Conservation (phyloP, 2,113 vertebrate genomes). For the Micronycteris hirsuta region DNA sequence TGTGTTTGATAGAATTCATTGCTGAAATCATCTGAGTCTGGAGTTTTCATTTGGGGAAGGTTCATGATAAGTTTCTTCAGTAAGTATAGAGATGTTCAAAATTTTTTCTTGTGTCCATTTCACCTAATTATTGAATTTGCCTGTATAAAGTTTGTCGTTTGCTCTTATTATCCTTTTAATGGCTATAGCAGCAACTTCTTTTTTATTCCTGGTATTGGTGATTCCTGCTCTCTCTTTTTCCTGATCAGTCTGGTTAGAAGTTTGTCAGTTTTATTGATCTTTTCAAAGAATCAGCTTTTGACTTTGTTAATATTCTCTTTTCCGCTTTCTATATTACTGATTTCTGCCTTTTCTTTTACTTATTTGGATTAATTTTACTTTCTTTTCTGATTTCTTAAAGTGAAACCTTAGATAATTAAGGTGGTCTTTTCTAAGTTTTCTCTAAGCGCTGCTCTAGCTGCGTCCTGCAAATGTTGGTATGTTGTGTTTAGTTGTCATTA, state of each 20-base stretch:
- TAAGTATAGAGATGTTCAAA: not conserved
- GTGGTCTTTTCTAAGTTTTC: too few species aligned
- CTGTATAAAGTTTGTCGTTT: not conserved
- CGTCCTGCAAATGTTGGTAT: too few species aligned
- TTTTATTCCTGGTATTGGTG: not conserved
- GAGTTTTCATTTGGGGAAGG: not conserved
- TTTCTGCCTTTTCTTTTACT: not conserved
- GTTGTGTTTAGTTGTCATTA: too few species aligned
- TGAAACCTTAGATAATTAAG: too few species aligned
- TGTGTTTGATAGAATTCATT: too few species aligned
- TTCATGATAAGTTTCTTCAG: not conserved
- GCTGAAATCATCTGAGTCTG: not conserved
- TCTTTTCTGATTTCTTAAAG: not conserved
- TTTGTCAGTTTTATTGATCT: too few species aligned
- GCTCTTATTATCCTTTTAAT: not conserved
- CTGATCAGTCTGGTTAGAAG: not conserved
- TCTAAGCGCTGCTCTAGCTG: too few species aligned
- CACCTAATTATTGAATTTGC: too few species aligned
- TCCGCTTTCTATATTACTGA: not conserved
- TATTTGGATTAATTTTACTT: not conserved
- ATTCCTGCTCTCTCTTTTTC: not conserved
- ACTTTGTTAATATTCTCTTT: not conserved
- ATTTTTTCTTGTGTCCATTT: not conserved
- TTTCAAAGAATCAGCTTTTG: too few species aligned
- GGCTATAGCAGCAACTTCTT: not conserved